These are phyloP conservation scores for Iphiclides podalirius DNA, from an alignment of 2,888 invertebrate species.

Conservation along the genomic window DNA sequence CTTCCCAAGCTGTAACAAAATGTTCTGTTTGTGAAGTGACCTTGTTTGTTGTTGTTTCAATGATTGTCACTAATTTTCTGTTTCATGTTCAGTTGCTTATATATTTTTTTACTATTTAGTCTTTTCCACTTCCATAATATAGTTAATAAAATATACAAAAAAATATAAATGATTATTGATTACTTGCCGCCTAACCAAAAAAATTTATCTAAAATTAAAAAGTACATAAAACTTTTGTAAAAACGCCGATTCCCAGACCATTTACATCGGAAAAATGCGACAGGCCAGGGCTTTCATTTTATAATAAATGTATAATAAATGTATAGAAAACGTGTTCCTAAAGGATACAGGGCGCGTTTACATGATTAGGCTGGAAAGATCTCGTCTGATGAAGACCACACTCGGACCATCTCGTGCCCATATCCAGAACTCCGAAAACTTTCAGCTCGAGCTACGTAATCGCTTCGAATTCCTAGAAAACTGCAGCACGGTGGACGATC, in stretches of 20 bases:
- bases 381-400: no score
- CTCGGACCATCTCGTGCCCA: no score
- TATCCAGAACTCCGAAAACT: no score
- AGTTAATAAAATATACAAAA: slow-evolving; percentile 4
- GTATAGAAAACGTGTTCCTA: slow-evolving; percentile 27
- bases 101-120: slow-evolving; percentile 3
- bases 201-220: not conserved
- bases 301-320: slow-evolving; percentile 18
- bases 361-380: no score
- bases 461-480: no score
- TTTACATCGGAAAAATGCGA: slow-evolving; percentile 20
- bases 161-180: slow-evolving; percentile 14
- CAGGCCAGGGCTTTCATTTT: slow-evolving; percentile 23
- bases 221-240: not conserved
- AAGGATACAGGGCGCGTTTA: slow-evolving; percentile 17
- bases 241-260: slow-evolving; percentile 13
- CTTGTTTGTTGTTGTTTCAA: slow-evolving; percentile 18
- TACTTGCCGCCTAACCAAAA: slow-evolving; percentile 9
- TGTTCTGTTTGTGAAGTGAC: slow-evolving; percentile 21
- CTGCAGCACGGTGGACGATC: no score
- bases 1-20: slow-evolving; percentile 19
- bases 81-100: slow-evolving; percentile 5
- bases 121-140: slow-evolving; percentile 1
- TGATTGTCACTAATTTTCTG: slow-evolving; percentile 8
- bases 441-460: no score